Evolutionary conservation across 1,140 invertebrate genomes (phyloP).

Genomic region (Drosophila equinoxialis): DNA sequence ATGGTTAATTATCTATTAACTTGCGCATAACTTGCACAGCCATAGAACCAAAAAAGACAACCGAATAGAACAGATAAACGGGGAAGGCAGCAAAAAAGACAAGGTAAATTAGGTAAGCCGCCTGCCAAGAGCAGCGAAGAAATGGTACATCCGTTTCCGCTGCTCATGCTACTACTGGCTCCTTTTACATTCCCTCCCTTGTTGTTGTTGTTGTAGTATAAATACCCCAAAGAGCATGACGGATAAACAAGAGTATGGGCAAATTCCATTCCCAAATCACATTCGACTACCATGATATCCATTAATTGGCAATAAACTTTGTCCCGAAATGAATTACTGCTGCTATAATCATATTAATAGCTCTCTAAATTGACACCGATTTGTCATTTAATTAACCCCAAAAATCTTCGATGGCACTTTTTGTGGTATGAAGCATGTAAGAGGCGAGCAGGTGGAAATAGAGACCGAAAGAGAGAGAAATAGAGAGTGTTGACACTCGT

Average conservation of each 20-base stretch:
- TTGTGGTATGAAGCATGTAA: too few relatives aligned
- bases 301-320: background rate
- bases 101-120: constrained; percentile 27
- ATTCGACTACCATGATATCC: constrained; percentile 23
- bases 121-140: constrained; percentile 34
- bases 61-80: background rate
- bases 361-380: too few relatives aligned
- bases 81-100: background rate
- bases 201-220: constrained; percentile 39
- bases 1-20: constrained; percentile 81
- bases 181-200: constrained; percentile 21
- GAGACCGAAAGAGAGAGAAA: too few relatives aligned
- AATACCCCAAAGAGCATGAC: constrained; percentile 1
- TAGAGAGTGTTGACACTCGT: too few relatives aligned
- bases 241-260: background rate
- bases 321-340: too few relatives aligned
- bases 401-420: too few relatives aligned
- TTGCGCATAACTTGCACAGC: constrained; percentile 73
- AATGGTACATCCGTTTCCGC: constrained; percentile 70
- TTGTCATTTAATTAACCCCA: too few relatives aligned
- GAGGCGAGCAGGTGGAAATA: too few relatives aligned
- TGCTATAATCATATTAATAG: too few relatives aligned
- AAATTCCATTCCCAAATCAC: constrained; percentile 1
- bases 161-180: constrained; percentile 24
- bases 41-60: constrained; percentile 21